Percentiles rank a stretch among this genome's conserved stretches.
These are phyloP conservation scores for Psittacula echo DNA, from an alignment of 2,797 vertebrate species.

Conservation along the genomic window DNA sequence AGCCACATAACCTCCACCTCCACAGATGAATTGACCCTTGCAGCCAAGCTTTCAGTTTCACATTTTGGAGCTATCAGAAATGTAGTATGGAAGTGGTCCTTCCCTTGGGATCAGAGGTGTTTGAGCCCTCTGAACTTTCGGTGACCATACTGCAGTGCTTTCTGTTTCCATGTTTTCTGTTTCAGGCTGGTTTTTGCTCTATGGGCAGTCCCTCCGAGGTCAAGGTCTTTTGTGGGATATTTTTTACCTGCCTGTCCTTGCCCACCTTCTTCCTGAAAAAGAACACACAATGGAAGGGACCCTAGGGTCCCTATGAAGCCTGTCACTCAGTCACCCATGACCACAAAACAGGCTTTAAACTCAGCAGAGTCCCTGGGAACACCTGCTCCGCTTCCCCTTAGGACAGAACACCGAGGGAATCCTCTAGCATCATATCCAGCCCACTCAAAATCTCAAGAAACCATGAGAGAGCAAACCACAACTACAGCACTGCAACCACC, in stretches of 20 bases:
- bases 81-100: background rate
- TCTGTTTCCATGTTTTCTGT: background rate
- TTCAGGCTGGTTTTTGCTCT: background rate
- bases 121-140: background rate
- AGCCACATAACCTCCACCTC: background rate
- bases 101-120: background rate
- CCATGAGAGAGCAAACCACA: background rate
- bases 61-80: fast-evolving
- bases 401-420: background rate
- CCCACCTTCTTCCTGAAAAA: background rate
- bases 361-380: background rate
- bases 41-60: background rate
- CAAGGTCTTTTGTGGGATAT: background rate
- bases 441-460: background rate
- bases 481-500: background rate
- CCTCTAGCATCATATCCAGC: background rate
- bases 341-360: background rate
- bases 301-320: background rate
- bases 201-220: background rate
- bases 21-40: background rate
- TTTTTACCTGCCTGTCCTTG: background rate
- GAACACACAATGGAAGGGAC: background rate
- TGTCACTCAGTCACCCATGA: background rate
- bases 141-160: background rate
- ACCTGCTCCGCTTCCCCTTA: background rate